Evolutionary conservation across 1,140 invertebrate species (phyloP).

Genomic region (Megalonaias nervosa): DNA sequence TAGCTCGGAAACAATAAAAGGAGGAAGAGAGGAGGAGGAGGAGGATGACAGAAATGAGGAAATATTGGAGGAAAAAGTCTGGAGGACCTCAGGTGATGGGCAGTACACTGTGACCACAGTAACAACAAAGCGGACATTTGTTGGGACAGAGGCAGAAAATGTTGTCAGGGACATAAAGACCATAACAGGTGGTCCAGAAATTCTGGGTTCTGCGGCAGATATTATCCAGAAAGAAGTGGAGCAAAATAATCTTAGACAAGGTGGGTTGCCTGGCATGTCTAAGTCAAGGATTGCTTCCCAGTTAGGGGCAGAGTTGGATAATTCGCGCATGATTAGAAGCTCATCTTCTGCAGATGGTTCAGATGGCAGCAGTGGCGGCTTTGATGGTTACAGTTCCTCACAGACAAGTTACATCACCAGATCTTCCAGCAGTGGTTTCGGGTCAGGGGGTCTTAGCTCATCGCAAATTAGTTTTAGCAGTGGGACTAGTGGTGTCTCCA

Average conservation of each 20-base stretch:
- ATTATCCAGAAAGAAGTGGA: constrained; percentile 34
- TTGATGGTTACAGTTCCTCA: not conserved
- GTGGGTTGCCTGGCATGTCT: not conserved
- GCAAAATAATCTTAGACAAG: constrained; percentile 11
- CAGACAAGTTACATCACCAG: not conserved
- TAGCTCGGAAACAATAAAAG: no score
- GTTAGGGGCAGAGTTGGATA: constrained; percentile 3
- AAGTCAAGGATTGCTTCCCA: not conserved
- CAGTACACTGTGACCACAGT: constrained; percentile 46
- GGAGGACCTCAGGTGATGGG: constrained; percentile 34
- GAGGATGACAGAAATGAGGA: constrained; percentile 30
- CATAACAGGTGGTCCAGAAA: constrained; percentile 36
- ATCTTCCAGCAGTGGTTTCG: not conserved
- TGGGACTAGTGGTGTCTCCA: not conserved
- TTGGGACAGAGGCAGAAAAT: constrained; percentile 7
- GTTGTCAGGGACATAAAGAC: constrained; percentile 31
- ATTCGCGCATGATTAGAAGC: not conserved
- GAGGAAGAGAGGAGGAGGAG: constrained; percentile 8
- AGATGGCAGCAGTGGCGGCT: no score
- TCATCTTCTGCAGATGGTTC: not conserved
- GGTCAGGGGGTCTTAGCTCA: not conserved
- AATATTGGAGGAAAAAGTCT: constrained; percentile 45
- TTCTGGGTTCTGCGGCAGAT: constrained; percentile 26
- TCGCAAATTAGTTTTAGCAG: not conserved
- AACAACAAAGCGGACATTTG: constrained; percentile 27